These are phyloP conservation scores for Subacronicta megacephala DNA, from an alignment of 2,888 invertebrate species.

Conservation along the genomic window DNA sequence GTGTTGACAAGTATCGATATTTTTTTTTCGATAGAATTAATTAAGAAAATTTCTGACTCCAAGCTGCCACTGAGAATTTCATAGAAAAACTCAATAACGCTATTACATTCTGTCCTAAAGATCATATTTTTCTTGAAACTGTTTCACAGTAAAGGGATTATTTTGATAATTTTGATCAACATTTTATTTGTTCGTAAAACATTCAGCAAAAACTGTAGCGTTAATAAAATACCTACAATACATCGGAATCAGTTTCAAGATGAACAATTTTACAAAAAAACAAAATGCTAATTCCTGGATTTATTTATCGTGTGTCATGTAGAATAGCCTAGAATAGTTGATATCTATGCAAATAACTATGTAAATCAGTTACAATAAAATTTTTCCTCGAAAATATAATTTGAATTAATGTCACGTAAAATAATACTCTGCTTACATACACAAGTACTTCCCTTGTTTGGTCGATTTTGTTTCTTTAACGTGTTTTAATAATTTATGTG, in stretches of 20 bases:
- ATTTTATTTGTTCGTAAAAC: no score
- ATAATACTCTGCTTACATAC: slow-evolving; percentile 50
- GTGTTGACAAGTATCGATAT: slow-evolving; percentile 52
- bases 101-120: no score
- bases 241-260: neutral
- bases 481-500: slow-evolving; percentile 35
- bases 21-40: no score
- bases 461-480: slow-evolving; percentile 10
- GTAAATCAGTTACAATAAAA: slow-evolving; percentile 27
- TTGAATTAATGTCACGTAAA: slow-evolving; percentile 39
- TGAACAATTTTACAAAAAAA: neutral
- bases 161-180: no score
- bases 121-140: no score
- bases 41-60: no score
- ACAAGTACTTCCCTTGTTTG: slow-evolving; percentile 31
- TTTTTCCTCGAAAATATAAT: slow-evolving; percentile 29
- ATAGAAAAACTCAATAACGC: no score
- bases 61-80: no score
- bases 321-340: slow-evolving; percentile 21
- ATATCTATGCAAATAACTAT: slow-evolving; percentile 44
- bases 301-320: slow-evolving; percentile 35
- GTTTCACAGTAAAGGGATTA: no score
- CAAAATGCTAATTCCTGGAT: slow-evolving; percentile 16
- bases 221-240: no score
- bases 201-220: no score